Percentiles rank a stretch among this genome's conserved stretches.
These are phyloP conservation scores for Phrynocephalus guinanensis DNA, from an alignment of 2,797 vertebrate species.

Conservation along the genomic window DNA sequence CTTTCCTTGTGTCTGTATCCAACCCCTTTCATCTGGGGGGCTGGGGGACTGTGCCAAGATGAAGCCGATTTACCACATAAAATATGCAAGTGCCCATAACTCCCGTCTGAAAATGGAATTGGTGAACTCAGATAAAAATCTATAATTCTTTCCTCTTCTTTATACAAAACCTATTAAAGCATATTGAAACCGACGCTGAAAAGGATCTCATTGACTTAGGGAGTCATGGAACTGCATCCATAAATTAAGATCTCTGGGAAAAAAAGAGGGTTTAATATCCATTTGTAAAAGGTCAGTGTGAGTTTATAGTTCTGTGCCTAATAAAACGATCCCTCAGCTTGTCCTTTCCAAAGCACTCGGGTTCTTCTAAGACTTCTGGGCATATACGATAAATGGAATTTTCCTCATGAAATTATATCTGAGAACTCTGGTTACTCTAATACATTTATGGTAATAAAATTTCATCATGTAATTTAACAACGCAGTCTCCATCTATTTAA, in stretches of 20 bases:
- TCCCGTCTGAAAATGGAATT: background rate
- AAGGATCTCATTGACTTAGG: constrained; percentile 17
- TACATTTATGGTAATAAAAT: constrained; percentile 41
- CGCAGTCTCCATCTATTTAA: constrained; percentile 50
- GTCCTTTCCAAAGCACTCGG: background rate
- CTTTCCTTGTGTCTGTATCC: background rate
- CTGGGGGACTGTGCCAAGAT: background rate
- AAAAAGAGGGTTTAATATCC: constrained; percentile 36
- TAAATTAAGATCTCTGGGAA: constrained; percentile 25
- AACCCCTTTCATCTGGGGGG: background rate
- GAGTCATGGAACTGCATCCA: constrained; percentile 4
- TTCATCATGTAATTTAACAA: constrained; percentile 56
- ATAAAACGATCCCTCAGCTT: constrained; percentile 5
- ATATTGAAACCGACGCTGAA: constrained; percentile 6
- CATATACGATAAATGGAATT: constrained; percentile 14
- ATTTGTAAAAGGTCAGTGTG: constrained; percentile 28
- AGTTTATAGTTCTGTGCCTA: constrained; percentile 28
- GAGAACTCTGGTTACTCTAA: constrained; percentile 49
- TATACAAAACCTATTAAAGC: constrained; percentile 17
- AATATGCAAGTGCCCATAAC: background rate
- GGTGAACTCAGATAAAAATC: background rate
- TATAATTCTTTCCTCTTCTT: constrained; percentile 35
- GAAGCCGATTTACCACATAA: background rate
- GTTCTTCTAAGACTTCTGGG: constrained; percentile 38
- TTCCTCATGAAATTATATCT: constrained; percentile 39